Conservation (phyloP, 2,888 invertebrate genomes). For the Drosophila emarginata region DNA sequence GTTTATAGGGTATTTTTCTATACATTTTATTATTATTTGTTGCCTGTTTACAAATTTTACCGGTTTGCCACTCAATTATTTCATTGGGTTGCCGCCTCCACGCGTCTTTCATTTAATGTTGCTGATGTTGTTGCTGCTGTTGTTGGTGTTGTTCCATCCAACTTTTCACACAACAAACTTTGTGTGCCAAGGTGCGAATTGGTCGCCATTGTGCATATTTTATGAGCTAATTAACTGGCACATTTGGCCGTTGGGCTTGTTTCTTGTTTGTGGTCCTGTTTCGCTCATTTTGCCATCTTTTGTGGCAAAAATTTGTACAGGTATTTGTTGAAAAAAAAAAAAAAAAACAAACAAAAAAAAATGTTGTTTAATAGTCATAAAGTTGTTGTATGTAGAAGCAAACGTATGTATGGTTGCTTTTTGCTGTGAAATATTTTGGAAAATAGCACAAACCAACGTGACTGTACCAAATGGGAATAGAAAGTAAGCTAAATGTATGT, state of each 20-base stretch:
- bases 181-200: conserved; percentile 66
- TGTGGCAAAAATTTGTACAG: conserved; percentile 4
- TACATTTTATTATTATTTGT: conserved; percentile 4
- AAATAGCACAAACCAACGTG: conserved; percentile 27
- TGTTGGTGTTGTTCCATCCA: not conserved
- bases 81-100: conserved; percentile 43
- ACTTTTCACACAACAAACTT: conserved; percentile 13
- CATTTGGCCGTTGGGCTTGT: conserved; percentile 42
- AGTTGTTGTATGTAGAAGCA: conserved; percentile 35
- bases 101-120: not conserved
- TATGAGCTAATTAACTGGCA: conserved; percentile 75
- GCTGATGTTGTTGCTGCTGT: not conserved
- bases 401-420: not conserved
- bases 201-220: conserved; percentile 72
- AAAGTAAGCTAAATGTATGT: not conserved
- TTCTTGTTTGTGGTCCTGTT: conserved; percentile 3
- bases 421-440: conserved; percentile 25
- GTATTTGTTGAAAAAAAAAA: not conserved
- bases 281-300: not conserved
- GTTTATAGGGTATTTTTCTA: conserved; percentile 11
- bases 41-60: conserved; percentile 26
- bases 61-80: conserved; percentile 71
- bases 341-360: too few species aligned
- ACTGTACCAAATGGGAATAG: conserved; percentile 13
- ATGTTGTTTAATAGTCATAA: conserved; percentile 26